Evolutionary conservation across 2,888 invertebrate species (phyloP).

Genomic region (Caenorhabditis afra): DNA sequence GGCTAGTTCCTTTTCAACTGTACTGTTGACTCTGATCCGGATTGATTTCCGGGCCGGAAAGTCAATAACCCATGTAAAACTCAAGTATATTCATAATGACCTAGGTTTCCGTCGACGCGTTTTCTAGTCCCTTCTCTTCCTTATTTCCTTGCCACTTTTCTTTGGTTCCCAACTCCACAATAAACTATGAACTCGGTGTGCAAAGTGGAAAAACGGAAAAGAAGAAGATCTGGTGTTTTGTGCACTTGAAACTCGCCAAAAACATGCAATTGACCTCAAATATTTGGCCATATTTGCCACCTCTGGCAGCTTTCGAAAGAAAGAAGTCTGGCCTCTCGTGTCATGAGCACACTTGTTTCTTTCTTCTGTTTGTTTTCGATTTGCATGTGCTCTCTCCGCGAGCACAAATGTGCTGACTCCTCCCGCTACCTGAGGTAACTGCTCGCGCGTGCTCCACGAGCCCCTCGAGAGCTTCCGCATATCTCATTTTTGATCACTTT

Average conservation of each 20-base stretch:
- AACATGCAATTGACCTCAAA: slow-evolving; percentile 43
- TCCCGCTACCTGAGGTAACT: slow-evolving; percentile 25
- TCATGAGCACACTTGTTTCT: slow-evolving; percentile 17
- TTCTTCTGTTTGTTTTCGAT: slow-evolving; percentile 34
- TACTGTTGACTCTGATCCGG: not conserved
- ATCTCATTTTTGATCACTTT: slow-evolving; percentile 20
- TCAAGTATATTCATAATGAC: too few relatives aligned
- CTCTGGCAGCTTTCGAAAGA: not conserved
- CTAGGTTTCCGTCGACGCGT: not conserved
- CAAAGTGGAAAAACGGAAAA: too few relatives aligned
- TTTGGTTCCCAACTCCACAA: not conserved
- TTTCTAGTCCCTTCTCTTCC: not conserved
- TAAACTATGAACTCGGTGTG: slow-evolving; percentile 11
- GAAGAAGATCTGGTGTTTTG: slow-evolving; percentile 13
- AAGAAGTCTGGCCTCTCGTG: not conserved
- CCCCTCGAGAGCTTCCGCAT: slow-evolving; percentile 39
- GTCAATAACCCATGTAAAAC: too few relatives aligned
- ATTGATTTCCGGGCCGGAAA: not conserved
- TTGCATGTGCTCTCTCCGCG: slow-evolving; percentile 18
- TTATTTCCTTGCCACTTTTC: not conserved
- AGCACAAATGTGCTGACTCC: not conserved
- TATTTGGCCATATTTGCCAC: slow-evolving; percentile 31
- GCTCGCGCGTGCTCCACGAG: slow-evolving; percentile 30
- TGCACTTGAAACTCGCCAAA: slow-evolving; percentile 34
- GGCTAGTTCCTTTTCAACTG: not conserved